phyloP scores from a whole-genome alignment of 2,797 vertebrate genomes.

The Paramormyrops hopkinsi region DNA sequence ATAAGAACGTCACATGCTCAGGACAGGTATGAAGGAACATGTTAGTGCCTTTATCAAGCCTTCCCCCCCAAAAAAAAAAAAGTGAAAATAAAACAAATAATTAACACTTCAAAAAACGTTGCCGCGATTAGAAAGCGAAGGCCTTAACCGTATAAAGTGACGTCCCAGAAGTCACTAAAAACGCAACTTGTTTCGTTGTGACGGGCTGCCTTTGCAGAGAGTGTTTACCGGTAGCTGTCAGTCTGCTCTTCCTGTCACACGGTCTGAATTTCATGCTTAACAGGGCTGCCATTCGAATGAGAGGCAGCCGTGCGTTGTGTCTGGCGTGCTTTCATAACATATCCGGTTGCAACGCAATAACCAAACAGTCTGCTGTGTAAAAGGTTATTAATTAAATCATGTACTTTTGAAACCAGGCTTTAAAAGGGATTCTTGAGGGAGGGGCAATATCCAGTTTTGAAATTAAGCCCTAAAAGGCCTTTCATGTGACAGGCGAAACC shows the following conservation, averaged over 20 bases:
- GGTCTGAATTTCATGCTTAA: not conserved
- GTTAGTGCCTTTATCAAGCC: not conserved
- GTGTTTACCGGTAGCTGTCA: not conserved
- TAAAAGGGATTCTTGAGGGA: not conserved
- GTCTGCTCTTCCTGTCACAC: not conserved
- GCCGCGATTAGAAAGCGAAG: not conserved
- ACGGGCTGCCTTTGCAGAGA: not conserved
- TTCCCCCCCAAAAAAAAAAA: not conserved
- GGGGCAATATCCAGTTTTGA: conserved; percentile 3
- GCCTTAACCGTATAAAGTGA: not conserved
- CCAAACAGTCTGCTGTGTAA: not conserved
- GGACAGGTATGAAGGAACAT: not conserved
- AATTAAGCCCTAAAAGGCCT: not conserved
- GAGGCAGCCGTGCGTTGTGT: not conserved
- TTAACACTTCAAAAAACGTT: not conserved
- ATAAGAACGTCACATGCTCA: not conserved
- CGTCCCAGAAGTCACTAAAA: not conserved
- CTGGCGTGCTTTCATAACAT: not conserved
- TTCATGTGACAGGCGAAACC: conserved; percentile 2
- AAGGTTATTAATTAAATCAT: conserved; percentile 10
- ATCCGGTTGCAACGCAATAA: not conserved
- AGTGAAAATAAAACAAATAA: not conserved
- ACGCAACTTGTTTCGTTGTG: not conserved
- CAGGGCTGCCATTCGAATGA: not conserved
- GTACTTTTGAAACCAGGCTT: not conserved